phyloP scores from a whole-genome alignment of 2,888 invertebrate genomes.

The Hyppa rectilinea region DNA sequence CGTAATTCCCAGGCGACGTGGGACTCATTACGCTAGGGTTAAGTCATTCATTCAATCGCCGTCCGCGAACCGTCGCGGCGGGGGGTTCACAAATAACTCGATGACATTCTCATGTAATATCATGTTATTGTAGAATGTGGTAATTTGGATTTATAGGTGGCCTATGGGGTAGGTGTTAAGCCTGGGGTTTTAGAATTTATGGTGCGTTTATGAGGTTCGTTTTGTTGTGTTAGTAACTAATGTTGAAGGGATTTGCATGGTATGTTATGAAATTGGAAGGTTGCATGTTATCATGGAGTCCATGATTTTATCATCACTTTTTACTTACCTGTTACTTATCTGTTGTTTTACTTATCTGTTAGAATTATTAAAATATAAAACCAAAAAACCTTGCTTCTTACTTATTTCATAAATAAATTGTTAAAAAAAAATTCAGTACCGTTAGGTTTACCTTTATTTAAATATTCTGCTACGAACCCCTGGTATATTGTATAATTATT shows the following conservation, averaged over 20 bases:
- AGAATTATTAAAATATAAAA: too few species aligned
- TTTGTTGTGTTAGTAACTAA: slow-evolving; percentile 8
- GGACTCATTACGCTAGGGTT: slow-evolving; percentile 71
- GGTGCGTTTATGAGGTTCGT: slow-evolving; percentile 9
- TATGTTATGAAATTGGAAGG: background rate
- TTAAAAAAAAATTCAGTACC: too few species aligned
- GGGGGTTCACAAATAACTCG: slow-evolving; percentile 49
- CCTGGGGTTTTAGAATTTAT: slow-evolving; percentile 14
- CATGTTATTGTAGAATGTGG: slow-evolving; percentile 23
- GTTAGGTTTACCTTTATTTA: too few species aligned
- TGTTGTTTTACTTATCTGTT: too few species aligned
- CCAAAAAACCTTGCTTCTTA: too few species aligned
- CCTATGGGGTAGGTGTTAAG: background rate
- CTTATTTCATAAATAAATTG: too few species aligned
- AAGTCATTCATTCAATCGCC: slow-evolving; percentile 73
- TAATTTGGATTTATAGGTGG: slow-evolving; percentile 43
- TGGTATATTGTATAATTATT: too few species aligned
- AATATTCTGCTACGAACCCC: too few species aligned
- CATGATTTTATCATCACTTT: background rate
- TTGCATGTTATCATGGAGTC: background rate
- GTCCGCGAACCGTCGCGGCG: slow-evolving; percentile 62
- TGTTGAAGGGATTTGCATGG: slow-evolving; percentile 8
- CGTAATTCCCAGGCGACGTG: slow-evolving; percentile 39
- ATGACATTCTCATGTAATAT: slow-evolving; percentile 45
- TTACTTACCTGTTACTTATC: too few species aligned